A percentile compares a stretch with the other conserved stretches of the same genome.
These are phyloP conservation scores for Parapsyche elsis DNA, from an alignment of 1,140 invertebrate species.

Conservation along the genomic window DNA sequence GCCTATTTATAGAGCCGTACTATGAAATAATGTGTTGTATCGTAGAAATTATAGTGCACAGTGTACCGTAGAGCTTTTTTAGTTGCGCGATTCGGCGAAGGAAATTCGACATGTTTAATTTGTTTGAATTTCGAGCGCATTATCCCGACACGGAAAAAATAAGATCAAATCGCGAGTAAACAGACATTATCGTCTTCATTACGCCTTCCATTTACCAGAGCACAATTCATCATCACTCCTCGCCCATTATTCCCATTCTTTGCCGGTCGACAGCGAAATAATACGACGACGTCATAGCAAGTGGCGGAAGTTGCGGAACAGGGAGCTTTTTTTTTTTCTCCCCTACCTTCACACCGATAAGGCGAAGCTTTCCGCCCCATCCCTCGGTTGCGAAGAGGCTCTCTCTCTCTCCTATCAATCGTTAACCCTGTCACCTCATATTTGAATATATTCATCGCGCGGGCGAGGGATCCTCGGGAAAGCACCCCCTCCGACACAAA, in stretches of 20 bases:
- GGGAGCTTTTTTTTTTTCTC: neutral
- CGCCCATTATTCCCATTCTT: constrained; percentile 46
- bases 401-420: constrained; percentile 49
- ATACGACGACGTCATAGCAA: constrained; percentile 17
- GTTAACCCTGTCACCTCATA: constrained; percentile 55
- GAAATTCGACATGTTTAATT: no score
- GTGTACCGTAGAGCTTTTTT: no score
- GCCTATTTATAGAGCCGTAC: no score
- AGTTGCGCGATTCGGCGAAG: no score
- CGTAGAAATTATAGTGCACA: no score
- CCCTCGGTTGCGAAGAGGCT: constrained; percentile 25
- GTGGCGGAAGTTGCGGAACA: constrained; percentile 16
- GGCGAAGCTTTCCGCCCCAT: neutral
- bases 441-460: constrained; percentile 56
- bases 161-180: constrained; percentile 1
- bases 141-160: neutral
- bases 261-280: constrained; percentile 36
- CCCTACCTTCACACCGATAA: neutral
- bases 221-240: constrained; percentile 49
- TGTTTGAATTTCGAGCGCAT: no score
- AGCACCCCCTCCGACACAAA: constrained; percentile 30
- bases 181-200: constrained; percentile 46
- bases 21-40: no score
- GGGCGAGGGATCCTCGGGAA: constrained; percentile 24
- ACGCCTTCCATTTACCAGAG: constrained; percentile 37